Percentiles rank a stretch among this genome's conserved stretches.
These are phyloP conservation scores for Trichopria drosophilae DNA, from an alignment of 2,888 invertebrate genomes.

Conservation along the genomic window DNA sequence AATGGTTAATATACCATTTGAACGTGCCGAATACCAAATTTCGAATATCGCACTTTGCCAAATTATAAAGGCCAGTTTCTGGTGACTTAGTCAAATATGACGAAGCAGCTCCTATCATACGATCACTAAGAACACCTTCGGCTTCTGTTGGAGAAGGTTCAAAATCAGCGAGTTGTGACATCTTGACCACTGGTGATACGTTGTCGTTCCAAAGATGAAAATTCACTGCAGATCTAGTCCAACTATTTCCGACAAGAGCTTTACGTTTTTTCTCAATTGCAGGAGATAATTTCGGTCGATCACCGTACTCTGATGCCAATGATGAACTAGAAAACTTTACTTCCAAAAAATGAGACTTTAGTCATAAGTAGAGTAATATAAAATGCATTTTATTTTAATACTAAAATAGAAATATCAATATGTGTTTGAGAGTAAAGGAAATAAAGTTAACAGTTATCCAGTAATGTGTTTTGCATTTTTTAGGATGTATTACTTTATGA, in stretches of 20 bases:
- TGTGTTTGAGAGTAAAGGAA: too few species aligned
- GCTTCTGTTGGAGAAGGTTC: conserved; percentile 42
- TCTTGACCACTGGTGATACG: conserved; percentile 38
- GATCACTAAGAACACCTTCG: conserved; percentile 61
- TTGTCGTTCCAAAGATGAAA: conserved; percentile 41
- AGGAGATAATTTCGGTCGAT: not conserved
- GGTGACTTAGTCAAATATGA: conserved; percentile 63
- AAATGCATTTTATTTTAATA: too few species aligned
- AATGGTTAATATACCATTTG: too few species aligned
- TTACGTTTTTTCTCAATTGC: conserved; percentile 27
- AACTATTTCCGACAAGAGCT: conserved; percentile 37
- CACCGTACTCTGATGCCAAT: too few species aligned
- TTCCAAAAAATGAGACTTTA: too few species aligned
- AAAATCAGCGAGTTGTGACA: conserved; percentile 29
- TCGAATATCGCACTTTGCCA: conserved; percentile 62
- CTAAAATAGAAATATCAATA: too few species aligned
- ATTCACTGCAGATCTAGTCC: conserved; percentile 42
- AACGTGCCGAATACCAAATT: conserved; percentile 51
- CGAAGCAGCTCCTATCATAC: conserved; percentile 61
- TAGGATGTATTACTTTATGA: too few species aligned
- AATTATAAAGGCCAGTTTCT: conserved; percentile 61
- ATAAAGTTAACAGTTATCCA: too few species aligned
- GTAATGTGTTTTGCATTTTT: too few species aligned
- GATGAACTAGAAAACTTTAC: too few species aligned
- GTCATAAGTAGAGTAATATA: too few species aligned